phyloP scores from a whole-genome alignment of 1,140 invertebrate genomes.

The Macrotrachela quadricornifera region DNA sequence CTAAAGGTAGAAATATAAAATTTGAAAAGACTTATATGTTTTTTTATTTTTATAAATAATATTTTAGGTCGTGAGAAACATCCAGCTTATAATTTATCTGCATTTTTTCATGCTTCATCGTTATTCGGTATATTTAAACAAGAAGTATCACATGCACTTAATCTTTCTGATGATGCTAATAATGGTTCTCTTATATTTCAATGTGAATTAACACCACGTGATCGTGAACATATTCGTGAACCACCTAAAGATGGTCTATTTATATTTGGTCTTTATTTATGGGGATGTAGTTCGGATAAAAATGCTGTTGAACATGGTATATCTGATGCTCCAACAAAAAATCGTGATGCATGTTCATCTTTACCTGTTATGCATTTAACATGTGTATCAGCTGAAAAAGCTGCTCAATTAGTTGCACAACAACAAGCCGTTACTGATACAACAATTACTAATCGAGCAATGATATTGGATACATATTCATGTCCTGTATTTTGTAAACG shows the following conservation, averaged over 20 bases:
- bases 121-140: constrained; percentile 25
- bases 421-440: too few relatives aligned
- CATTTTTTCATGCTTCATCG: constrained; percentile 23
- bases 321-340: constrained; percentile 12
- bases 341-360: constrained; percentile 14
- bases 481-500: constrained; percentile 4
- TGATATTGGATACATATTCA: neutral
- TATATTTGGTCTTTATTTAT: constrained; percentile 27
- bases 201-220: constrained; percentile 26
- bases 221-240: constrained; percentile 30
- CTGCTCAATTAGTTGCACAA: too few relatives aligned
- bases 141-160: constrained; percentile 17
- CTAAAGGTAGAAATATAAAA: too few relatives aligned
- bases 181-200: constrained; percentile 25
- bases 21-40: too few relatives aligned
- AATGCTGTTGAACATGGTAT: neutral
- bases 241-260: constrained; percentile 31
- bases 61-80: constrained; percentile 19
- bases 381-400: constrained; percentile 10
- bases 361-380: constrained; percentile 28
- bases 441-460: neutral
- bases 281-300: constrained; percentile 18
- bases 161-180: constrained; percentile 17
- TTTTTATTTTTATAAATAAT: too few relatives aligned
- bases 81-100: constrained; percentile 25